These are phyloP conservation scores for Zaprionus camerounensis DNA, from an alignment of 1,140 invertebrate genomes.

Conservation along the genomic window DNA sequence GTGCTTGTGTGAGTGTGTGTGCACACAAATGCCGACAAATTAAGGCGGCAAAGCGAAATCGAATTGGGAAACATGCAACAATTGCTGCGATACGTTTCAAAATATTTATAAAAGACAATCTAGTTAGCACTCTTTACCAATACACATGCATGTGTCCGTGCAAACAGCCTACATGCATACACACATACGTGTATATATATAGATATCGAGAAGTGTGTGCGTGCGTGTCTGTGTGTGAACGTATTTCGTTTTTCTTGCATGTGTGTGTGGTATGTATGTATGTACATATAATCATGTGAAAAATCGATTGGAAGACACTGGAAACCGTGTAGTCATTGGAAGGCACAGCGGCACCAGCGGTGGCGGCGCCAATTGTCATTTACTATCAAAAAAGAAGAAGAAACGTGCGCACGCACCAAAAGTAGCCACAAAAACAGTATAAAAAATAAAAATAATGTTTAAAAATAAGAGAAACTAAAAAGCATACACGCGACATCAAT, in stretches of 20 bases:
- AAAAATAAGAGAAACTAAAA: conserved; percentile 27
- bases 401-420: conserved; percentile 51
- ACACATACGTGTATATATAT: background rate
- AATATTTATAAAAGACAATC: conserved; percentile 35
- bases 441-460: conserved; percentile 16
- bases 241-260: conserved; percentile 1
- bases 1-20: conserved; percentile 14
- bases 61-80: conserved; percentile 22
- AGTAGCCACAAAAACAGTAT: conserved; percentile 26
- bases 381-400: conserved; percentile 73
- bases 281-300: conserved; percentile 80
- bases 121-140: conserved; percentile 2
- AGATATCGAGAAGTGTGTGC: conserved; percentile 11
- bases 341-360: conserved; percentile 49
- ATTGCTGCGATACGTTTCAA: conserved; percentile 24
- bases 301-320: conserved; percentile 83
- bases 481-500: conserved; percentile 25
- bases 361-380: conserved; percentile 77
- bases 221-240: conserved; percentile 5
- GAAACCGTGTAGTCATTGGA: conserved; percentile 61
- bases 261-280: conserved; percentile 43
- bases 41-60: conserved; percentile 18
- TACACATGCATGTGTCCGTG: too few relatives aligned
- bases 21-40: conserved; percentile 32
- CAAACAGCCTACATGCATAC: too few relatives aligned